Evolutionary conservation across 2,113 vertebrate genomes (phyloP).

Genomic region (Falco punctatus): DNA sequence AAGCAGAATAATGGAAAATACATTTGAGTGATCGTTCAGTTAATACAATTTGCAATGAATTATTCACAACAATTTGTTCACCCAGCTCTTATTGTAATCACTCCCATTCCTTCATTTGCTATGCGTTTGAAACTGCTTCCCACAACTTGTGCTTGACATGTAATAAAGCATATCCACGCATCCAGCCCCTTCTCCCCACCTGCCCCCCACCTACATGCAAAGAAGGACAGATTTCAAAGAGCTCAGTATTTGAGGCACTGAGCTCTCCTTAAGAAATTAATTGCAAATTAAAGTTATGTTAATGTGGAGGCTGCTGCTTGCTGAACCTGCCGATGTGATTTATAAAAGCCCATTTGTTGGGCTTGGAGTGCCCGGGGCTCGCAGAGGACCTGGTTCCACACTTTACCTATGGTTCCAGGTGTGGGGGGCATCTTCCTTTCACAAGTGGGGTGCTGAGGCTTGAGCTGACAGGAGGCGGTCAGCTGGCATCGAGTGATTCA

Average conservation of each 20-base stretch:
- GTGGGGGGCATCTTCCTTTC: neutral
- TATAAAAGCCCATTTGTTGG: neutral
- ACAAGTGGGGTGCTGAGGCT: accelerated
- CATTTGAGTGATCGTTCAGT: slow-evolving; percentile 43
- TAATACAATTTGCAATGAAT: slow-evolving; percentile 61
- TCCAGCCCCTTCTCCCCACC: slow-evolving; percentile 13
- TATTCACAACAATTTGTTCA: slow-evolving; percentile 62
- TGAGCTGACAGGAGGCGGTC: accelerated
- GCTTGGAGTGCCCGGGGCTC: neutral
- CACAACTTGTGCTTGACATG: neutral
- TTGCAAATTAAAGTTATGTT: neutral
- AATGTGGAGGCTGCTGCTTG: neutral
- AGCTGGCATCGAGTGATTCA: accelerated
- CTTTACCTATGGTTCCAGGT: accelerated
- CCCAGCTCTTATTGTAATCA: slow-evolving; percentile 27
- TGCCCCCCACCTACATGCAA: neutral
- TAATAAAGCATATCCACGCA: neutral
- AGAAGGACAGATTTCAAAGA: neutral
- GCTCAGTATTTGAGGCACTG: neutral
- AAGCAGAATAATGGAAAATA: slow-evolving; percentile 55
- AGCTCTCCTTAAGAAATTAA: slow-evolving; percentile 20
- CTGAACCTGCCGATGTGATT: neutral
- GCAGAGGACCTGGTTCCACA: neutral
- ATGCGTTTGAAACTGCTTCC: neutral
- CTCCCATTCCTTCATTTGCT: slow-evolving; percentile 17